Percentiles rank a stretch among this genome's conserved stretches.
phyloP scores from a whole-genome alignment of 2,888 invertebrate genomes.

The Parnassius glacialis region DNA sequence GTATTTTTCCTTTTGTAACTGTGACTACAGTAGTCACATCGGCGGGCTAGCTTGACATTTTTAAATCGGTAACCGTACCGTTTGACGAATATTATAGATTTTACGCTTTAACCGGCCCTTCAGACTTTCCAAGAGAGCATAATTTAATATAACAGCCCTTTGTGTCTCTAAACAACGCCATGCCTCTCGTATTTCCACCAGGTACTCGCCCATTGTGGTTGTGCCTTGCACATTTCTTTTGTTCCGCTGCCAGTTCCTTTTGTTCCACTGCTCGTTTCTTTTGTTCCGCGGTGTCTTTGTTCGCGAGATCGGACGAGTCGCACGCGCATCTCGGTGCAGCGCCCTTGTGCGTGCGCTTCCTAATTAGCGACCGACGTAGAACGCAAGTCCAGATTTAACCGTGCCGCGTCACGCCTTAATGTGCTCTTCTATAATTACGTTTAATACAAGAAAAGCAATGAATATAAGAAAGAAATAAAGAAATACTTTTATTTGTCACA shows the following conservation, averaged over 20 bases:
- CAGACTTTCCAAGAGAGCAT: conserved; percentile 38
- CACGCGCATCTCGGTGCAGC: conserved; percentile 59
- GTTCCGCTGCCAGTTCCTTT: conserved; percentile 34
- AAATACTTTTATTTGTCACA: too few species aligned
- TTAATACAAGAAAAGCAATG: too few species aligned
- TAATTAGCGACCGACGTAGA: conserved; percentile 72
- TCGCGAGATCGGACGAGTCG: conserved; percentile 37
- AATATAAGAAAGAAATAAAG: too few species aligned
- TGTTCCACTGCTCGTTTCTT: conserved; percentile 43
- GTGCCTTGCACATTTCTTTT: conserved; percentile 38
- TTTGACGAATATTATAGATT: not conserved
- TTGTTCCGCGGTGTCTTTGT: conserved; percentile 54
- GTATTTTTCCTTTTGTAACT: too few species aligned
- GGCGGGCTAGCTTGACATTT: too few species aligned
- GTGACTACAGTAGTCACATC: too few species aligned
- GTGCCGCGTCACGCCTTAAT: conserved; percentile 58
- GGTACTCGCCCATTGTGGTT: conserved; percentile 39
- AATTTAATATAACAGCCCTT: conserved; percentile 58
- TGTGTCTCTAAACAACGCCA: conserved; percentile 54
- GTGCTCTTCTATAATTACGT: conserved; percentile 32
- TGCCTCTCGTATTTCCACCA: conserved; percentile 44
- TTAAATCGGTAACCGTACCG: too few species aligned
- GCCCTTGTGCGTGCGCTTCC: conserved; percentile 73
- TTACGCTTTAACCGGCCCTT: conserved; percentile 10
- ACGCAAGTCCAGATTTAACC: conserved; percentile 66